phyloP scores from a whole-genome alignment of 2,888 invertebrate genomes.

The Lasioglossum oenotherae region DNA sequence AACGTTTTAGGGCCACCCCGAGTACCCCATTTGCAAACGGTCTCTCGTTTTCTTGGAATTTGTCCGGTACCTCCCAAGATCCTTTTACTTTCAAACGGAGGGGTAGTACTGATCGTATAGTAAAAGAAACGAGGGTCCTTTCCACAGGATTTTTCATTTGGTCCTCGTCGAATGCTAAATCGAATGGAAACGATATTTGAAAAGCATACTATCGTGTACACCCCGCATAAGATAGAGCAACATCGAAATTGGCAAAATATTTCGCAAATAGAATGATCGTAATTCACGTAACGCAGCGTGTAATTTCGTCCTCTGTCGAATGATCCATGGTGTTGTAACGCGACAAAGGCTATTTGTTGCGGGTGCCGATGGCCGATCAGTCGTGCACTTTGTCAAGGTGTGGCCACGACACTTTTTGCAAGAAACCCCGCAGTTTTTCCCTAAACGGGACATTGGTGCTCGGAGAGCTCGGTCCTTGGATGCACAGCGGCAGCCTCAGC shows the following conservation, averaged over 20 bases:
- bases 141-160: background rate
- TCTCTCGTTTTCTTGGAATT: background rate
- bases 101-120: too few species aligned
- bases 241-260: background rate
- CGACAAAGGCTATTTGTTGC: slow-evolving; percentile 43
- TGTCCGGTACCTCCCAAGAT: background rate
- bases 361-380: slow-evolving; percentile 2
- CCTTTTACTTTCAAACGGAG: too few species aligned
- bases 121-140: background rate
- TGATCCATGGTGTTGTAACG: slow-evolving; percentile 37
- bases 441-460: slow-evolving; percentile 3
- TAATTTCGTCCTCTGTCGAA: background rate
- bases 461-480: slow-evolving; percentile 10
- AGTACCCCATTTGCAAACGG: background rate
- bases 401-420: slow-evolving; percentile 37
- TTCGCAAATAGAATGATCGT: background rate
- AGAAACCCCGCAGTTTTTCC: slow-evolving; percentile 22
- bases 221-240: too few species aligned
- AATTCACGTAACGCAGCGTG: slow-evolving; percentile 29
- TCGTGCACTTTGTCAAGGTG: slow-evolving; percentile 37
- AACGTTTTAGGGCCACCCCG: slow-evolving; percentile 54
- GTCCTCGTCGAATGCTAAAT: background rate
- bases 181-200: background rate
- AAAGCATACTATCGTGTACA: background rate
- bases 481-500: slow-evolving; percentile 24